Evolutionary conservation across 2,888 invertebrate genomes (phyloP).

Genomic region (Amblyjoppa proteus): DNA sequence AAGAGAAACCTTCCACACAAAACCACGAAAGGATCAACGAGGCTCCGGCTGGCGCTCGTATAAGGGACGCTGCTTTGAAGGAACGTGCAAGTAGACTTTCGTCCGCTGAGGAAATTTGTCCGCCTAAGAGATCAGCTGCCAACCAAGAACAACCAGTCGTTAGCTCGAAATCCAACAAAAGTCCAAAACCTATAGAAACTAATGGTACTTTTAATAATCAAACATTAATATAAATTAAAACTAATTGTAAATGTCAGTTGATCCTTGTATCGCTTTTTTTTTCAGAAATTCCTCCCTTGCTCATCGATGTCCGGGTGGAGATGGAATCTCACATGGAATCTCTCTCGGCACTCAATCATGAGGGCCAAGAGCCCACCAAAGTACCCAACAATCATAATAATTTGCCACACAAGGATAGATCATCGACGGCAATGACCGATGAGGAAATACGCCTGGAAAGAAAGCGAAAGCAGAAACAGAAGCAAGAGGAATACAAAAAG

Average conservation of each 20-base stretch:
- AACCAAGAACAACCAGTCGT: not conserved
- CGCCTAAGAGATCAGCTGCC: not conserved
- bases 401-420: constrained; percentile 34
- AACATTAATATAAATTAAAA: constrained; percentile 1
- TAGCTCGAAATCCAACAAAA: constrained; percentile 40
- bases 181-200: constrained; percentile 36
- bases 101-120: constrained; percentile 1
- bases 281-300: constrained; percentile 11
- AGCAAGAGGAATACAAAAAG: constrained; percentile 75
- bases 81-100: not conserved
- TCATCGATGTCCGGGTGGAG: constrained; percentile 6
- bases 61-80: not conserved
- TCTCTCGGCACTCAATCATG: not conserved
- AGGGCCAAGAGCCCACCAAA: constrained; percentile 17
- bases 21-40: constrained; percentile 18
- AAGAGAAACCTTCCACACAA: constrained; percentile 1
- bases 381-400: constrained; percentile 31
- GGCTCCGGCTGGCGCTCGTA: not conserved
- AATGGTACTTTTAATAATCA: constrained; percentile 35
- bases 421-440: constrained; percentile 52
- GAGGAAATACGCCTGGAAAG: constrained; percentile 73
- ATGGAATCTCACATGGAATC: not conserved
- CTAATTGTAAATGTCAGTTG: not conserved
- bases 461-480: constrained; percentile 76
- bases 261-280: constrained; percentile 9